phyloP scores from a whole-genome alignment of 2,113 vertebrate species.

The Thunnus maccoyii region DNA sequence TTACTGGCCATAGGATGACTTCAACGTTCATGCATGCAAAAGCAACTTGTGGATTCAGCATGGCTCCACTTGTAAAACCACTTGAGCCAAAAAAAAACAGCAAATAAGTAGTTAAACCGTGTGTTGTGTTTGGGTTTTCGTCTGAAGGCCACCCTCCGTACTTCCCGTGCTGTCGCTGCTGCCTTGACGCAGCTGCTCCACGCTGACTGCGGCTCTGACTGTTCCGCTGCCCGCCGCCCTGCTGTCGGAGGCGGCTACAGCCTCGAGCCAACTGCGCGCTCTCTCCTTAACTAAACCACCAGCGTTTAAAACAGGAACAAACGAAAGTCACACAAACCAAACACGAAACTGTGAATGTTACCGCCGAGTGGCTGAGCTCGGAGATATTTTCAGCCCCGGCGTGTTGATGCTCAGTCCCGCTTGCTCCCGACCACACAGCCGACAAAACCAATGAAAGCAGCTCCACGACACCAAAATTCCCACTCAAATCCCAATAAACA shows the following conservation, averaged over 20 bases:
- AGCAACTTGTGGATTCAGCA: too few relatives aligned
- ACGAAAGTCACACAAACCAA: not conserved
- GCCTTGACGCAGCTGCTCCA: constrained; percentile 44
- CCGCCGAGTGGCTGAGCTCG: not conserved
- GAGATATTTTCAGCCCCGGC: constrained; percentile 7
- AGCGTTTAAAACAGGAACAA: not conserved
- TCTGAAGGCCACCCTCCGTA: not conserved
- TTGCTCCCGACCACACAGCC: constrained; percentile 20
- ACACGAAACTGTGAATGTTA: rapidly evolving
- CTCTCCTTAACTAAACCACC: not conserved
- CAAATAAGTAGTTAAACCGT: not conserved
- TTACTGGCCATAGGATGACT: not conserved
- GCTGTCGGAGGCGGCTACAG: constrained; percentile 30
- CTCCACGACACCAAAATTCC: constrained; percentile 28
- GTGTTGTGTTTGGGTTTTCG: constrained; percentile 6
- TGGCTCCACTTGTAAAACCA: too few relatives aligned
- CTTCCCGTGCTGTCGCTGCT: constrained; percentile 34
- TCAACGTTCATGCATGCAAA: not conserved
- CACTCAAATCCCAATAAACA: rapidly evolving
- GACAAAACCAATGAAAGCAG: constrained; percentile 39
- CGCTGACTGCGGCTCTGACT: constrained; percentile 50
- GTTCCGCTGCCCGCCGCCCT: constrained; percentile 44
- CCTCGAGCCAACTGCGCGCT: not conserved
- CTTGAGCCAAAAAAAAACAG: too few relatives aligned
- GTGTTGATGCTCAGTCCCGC: constrained; percentile 40